A percentile compares a stretch with the other conserved stretches of the same genome.
These are phyloP conservation scores for Siniperca knerii DNA, from an alignment of 2,113 vertebrate genomes.

Conservation along the genomic window DNA sequence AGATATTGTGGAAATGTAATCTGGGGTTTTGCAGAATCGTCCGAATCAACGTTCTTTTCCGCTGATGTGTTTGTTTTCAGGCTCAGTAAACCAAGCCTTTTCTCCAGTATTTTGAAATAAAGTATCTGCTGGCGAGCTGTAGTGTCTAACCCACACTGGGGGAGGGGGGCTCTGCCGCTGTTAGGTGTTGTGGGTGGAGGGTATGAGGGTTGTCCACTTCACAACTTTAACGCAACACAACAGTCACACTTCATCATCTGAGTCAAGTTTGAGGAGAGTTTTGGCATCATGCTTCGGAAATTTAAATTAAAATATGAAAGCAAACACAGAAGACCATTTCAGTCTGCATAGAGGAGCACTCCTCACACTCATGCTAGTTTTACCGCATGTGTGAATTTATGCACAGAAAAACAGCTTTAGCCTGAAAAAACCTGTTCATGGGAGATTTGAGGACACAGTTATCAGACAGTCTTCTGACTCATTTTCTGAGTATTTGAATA, in stretches of 20 bases:
- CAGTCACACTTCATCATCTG: background rate
- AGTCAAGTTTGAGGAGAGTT: background rate
- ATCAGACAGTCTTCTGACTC: background rate
- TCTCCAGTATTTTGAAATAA: background rate
- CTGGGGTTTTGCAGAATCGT: background rate
- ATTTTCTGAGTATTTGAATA: background rate
- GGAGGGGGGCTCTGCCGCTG: too few relatives aligned
- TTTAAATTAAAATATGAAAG: slow-evolving; percentile 1
- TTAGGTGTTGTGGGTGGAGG: slow-evolving; percentile 10
- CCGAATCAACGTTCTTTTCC: background rate
- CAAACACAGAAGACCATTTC: background rate
- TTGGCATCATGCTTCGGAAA: background rate
- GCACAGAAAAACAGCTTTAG: background rate
- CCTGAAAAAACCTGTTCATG: background rate
- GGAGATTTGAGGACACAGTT: background rate
- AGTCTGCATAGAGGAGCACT: background rate
- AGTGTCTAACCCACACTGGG: background rate
- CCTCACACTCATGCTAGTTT: background rate
- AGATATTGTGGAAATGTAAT: too few relatives aligned
- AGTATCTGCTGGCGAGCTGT: background rate
- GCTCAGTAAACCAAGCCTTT: background rate
- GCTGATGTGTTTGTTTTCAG: background rate
- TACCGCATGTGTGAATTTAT: slow-evolving; percentile 18
- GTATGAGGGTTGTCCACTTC: slow-evolving; percentile 8
- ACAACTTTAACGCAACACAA: slow-evolving; percentile 4